phyloP scores from a whole-genome alignment of 2,797 vertebrate species.

The Hippopotamyrus pictus region DNA sequence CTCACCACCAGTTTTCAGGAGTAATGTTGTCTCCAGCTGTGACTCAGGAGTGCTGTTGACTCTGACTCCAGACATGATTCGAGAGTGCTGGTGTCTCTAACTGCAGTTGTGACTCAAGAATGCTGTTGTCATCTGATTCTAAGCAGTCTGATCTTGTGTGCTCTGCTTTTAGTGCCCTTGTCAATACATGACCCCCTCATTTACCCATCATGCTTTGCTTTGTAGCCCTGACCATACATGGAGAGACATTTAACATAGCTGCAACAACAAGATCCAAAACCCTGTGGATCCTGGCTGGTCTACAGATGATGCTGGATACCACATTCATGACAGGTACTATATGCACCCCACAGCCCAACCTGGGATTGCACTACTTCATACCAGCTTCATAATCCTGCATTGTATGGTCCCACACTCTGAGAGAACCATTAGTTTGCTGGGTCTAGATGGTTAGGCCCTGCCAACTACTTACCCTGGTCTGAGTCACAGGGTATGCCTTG shows the following conservation, averaged over 20 bases:
- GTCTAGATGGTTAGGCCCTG: neutral
- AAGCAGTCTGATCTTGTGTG: neutral
- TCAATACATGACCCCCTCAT: neutral
- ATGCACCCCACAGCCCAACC: neutral
- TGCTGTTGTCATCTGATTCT: neutral
- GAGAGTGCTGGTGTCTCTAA: neutral
- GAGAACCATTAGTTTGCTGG: neutral
- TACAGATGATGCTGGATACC: conserved; percentile 63
- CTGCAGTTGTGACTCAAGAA: neutral
- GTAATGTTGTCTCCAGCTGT: neutral
- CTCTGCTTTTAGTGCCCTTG: neutral
- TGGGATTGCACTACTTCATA: neutral
- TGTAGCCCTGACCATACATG: conserved; percentile 66
- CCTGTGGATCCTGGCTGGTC: conserved; percentile 58
- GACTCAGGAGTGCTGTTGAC: neutral
- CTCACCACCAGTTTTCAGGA: neutral
- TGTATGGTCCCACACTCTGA: neutral
- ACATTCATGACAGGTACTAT: conserved; percentile 69
- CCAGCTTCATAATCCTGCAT: neutral
- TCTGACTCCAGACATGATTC: too few species aligned
- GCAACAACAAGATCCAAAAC: conserved; percentile 64
- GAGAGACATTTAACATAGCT: conserved; percentile 66
- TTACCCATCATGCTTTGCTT: conserved; percentile 36
- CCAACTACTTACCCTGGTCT: neutral
- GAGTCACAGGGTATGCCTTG: neutral